These are phyloP conservation scores for Mirza zaza DNA, from an alignment of 2,113 vertebrate species.

Conservation along the genomic window DNA sequence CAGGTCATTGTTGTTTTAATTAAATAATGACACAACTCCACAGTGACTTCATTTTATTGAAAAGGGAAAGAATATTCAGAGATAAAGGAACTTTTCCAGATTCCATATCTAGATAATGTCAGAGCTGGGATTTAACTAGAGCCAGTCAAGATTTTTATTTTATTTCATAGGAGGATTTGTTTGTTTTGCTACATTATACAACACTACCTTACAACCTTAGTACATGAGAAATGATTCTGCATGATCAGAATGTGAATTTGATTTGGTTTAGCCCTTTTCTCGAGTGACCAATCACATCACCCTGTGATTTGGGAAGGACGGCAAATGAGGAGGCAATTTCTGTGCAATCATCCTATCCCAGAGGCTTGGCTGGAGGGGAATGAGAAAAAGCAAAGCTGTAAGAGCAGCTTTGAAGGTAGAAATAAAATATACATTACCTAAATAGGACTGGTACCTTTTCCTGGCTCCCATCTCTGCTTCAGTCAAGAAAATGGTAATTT, in stretches of 20 bases:
- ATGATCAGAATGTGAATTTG: neutral
- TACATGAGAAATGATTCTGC: neutral
- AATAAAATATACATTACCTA: neutral
- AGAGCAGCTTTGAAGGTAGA: neutral
- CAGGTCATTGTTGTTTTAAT: neutral
- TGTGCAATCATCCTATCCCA: neutral
- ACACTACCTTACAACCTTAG: neutral
- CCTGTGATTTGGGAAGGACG: neutral
- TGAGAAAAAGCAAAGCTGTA: neutral
- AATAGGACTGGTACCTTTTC: neutral
- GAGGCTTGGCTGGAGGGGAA: neutral
- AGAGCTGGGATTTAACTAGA: neutral
- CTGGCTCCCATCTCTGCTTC: neutral
- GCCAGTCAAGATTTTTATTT: neutral
- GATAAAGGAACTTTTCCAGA: neutral
- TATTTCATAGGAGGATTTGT: neutral
- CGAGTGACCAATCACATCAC: neutral
- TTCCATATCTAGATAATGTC: neutral
- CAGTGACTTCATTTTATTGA: neutral
- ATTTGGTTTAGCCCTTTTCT: neutral
- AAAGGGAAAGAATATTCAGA: neutral
- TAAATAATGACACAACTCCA: neutral
- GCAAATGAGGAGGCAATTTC: neutral
- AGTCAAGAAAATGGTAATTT: neutral
- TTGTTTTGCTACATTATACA: neutral